A percentile compares a stretch with the other conserved stretches of the same genome.
Evolutionary conservation across 2,888 invertebrate species (phyloP).

Genomic region (Nesidiocoris tenuis): DNA sequence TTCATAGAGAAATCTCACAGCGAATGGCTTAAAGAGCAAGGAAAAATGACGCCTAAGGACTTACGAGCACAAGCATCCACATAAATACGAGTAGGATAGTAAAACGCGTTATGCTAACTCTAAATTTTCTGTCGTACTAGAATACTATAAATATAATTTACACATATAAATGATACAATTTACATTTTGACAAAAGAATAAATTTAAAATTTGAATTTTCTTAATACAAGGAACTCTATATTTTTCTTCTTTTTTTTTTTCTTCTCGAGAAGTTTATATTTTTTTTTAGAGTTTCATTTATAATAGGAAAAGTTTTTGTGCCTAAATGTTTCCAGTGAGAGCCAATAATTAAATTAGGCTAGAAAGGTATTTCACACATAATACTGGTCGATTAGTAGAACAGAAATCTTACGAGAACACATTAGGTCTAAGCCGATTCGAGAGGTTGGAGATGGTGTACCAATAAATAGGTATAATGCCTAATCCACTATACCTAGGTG

Average conservation of each 20-base stretch:
- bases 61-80: constrained; percentile 37
- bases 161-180: constrained; percentile 33
- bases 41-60: constrained; percentile 38
- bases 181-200: constrained; percentile 2
- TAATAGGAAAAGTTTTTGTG: too few species aligned
- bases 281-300: too few species aligned
- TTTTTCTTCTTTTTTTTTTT: neutral
- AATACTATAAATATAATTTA: constrained; percentile 23
- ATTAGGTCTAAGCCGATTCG: constrained; percentile 6
- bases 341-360: neutral
- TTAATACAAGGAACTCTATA: constrained; percentile 38
- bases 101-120: constrained; percentile 22
- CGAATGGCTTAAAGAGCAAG: constrained; percentile 24
- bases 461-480: too few species aligned
- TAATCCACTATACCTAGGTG: too few species aligned
- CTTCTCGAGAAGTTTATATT: too few species aligned
- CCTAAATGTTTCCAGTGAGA: too few species aligned
- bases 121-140: neutral
- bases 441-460: constrained; percentile 23
- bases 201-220: constrained; percentile 9
- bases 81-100: constrained; percentile 37
- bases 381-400: constrained; percentile 33
- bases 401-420: constrained; percentile 19
- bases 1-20: constrained; percentile 28
- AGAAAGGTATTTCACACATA: constrained; percentile 4